Evolutionary conservation across 2,113 vertebrate genomes (phyloP), one percentile per base, ranked within the genome.

Genomic region (Oriolus oriolus): DNA sequence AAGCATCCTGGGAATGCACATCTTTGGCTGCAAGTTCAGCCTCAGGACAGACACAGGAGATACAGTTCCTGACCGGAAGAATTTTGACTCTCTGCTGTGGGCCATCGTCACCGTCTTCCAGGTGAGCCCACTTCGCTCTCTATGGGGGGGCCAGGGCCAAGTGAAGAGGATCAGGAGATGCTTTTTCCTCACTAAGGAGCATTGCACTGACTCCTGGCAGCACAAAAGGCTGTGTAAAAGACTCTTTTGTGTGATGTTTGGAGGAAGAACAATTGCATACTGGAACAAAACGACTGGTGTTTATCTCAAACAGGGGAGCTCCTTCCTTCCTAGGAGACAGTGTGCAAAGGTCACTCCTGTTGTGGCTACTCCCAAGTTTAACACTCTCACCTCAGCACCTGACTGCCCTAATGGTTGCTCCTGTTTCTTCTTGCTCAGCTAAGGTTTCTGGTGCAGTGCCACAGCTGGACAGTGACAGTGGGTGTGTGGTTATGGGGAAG

Each of bases 11-110:
- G 99, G 99, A 87, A 99, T 99, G 99, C 99, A 99, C 95, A 99
- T 99, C 92, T 99, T 99, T 68, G 99, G 99, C 91, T 99, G 99
- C 95, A 99, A 99, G 95, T 99, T 99, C 98, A 99, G 99, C 95
- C 98, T 99, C 41, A 99, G 98, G 95, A 99, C 99, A 0, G 99
- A 99, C 60, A 98, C 98, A 0, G 99, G 99, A 70, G 99, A 99
- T 92, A 99, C 99, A 0, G 98, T 99, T 16, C 99, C 99, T 1
- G 99, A 99, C 94, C 95, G 99, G 86, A 99, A 99, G 97, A 99
- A 99, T 97, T 99, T 99, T 78, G 99, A 99, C 96, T 99, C 99
- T 15, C 94, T 99, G 64, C 98, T 99, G 8, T 99, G 99, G 99
- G 99, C 99, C 73, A 99, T 99, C 0, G 99, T 99, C 95, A 99